Conservation (phyloP, 2,113 vertebrate species). For the Prinia subflava region DNA sequence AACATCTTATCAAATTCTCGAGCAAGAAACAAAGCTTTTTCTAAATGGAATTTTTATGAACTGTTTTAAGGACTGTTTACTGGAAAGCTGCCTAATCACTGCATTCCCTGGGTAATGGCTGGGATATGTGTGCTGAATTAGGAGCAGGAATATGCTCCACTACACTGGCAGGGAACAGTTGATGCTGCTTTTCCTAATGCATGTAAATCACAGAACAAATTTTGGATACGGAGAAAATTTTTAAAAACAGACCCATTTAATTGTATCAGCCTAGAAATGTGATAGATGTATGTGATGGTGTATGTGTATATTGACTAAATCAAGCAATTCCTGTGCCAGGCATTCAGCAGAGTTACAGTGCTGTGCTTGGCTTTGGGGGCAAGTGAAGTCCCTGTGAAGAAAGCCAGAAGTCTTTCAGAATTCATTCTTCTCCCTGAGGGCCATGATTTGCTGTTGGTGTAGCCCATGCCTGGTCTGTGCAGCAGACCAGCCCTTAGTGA, state of each 20-base stretch:
- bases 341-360: background rate
- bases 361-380: background rate
- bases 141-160: background rate
- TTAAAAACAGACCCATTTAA: background rate
- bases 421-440: background rate
- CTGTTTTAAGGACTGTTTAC: background rate
- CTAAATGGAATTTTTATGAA: background rate
- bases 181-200: background rate
- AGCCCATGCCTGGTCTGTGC: background rate
- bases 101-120: background rate
- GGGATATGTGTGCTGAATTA: background rate
- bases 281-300: background rate
- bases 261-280: background rate
- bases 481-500: background rate
- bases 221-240: background rate
- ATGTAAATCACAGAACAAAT: background rate
- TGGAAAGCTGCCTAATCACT: background rate
- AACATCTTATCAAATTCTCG: background rate
- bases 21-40: background rate
- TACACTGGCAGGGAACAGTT: background rate
- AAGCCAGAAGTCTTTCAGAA: rapidly evolving
- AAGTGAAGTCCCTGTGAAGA: no score
- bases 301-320: background rate
- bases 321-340: background rate
- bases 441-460: background rate